Evolutionary conservation across 2,113 vertebrate genomes (phyloP), one percentile per base, ranked within the genome.

Genomic region (Paralichthys olivaceus): DNA sequence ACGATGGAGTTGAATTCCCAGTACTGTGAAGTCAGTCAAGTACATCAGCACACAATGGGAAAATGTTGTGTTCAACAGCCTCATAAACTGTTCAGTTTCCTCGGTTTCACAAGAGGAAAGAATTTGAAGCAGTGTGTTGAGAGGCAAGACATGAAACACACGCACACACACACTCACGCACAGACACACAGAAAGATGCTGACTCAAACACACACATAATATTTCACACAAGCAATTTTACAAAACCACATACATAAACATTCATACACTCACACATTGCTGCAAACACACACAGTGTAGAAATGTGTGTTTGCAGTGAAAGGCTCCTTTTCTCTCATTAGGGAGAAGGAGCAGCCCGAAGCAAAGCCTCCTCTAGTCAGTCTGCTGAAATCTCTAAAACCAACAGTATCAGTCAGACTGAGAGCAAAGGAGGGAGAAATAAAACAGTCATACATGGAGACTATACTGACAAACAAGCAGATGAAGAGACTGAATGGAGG

Each of bases 371-470:
- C 53, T 83, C 84, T 76, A 67, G 69, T 86, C 81, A 77, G 84
- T 88, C 85, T 90, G 81, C 79, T 72, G 91, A 90, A 84, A 89
- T 78, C 71, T 84, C 75, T 72, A 90, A 90, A 92, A 91, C 87
- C 81, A 92, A 92, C 87, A 93, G 76, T 9, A 83, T 65, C 12
- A 77, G 74, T 72, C 72, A 81, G 81, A 76, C 19, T 43, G 61
- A 64, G 65, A 68, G 66, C 45, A 28, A 15, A 45, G 74, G 51
- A 65, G 60, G 19, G 53, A 59, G 32, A 55, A 61, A 60, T 47
- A 40, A 66, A 78, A 75, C 59, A 61, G 57, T 75, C 56, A 64
- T 22, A 81, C 66, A 45, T 22, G 13, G 59, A 54, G 67, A 34
- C 43, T 25, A 54, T 1, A 4, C 73, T 45, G 58, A 6, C 79